phyloP scores from a whole-genome alignment of 2,888 invertebrate genomes.

The Beris chalybata region DNA sequence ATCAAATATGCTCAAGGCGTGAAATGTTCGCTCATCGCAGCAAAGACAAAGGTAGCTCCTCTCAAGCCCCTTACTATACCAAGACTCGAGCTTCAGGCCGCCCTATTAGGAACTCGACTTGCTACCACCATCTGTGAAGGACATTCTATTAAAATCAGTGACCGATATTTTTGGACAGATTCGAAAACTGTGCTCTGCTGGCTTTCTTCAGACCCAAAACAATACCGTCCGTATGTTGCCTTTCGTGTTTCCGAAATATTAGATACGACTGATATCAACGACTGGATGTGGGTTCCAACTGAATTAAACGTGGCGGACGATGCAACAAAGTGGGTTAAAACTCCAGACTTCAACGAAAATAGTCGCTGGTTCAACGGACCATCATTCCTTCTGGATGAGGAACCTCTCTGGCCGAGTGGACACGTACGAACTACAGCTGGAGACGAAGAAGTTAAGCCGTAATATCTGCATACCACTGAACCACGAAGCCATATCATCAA shows the following conservation, averaged over 20 bases:
- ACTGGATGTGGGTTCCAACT: neutral
- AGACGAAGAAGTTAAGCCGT: too few species aligned
- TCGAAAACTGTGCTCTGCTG: too few species aligned
- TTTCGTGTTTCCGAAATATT: too few species aligned
- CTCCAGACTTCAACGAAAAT: too few species aligned
- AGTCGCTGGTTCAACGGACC: too few species aligned
- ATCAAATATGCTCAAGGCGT: slow-evolving; percentile 13
- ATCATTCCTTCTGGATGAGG: too few species aligned
- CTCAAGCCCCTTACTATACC: slow-evolving; percentile 35
- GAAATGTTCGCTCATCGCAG: slow-evolving; percentile 34
- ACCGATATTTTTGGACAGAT: neutral
- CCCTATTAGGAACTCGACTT: slow-evolving; percentile 46
- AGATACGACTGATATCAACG: neutral
- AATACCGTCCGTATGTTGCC: too few species aligned
- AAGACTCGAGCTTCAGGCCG: slow-evolving; percentile 30
- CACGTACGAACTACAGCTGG: neutral
- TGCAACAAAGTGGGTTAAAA: neutral
- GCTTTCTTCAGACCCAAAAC: too few species aligned
- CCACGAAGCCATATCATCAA: neutral
- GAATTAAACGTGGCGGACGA: neutral
- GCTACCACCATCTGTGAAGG: too few species aligned
- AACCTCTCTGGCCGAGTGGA: neutral
- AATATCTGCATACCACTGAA: neutral
- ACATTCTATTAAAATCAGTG: slow-evolving; percentile 7
- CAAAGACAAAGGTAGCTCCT: slow-evolving; percentile 37